These are phyloP conservation scores for Brenthis hecate DNA, from an alignment of 2,888 invertebrate species.

Conservation along the genomic window DNA sequence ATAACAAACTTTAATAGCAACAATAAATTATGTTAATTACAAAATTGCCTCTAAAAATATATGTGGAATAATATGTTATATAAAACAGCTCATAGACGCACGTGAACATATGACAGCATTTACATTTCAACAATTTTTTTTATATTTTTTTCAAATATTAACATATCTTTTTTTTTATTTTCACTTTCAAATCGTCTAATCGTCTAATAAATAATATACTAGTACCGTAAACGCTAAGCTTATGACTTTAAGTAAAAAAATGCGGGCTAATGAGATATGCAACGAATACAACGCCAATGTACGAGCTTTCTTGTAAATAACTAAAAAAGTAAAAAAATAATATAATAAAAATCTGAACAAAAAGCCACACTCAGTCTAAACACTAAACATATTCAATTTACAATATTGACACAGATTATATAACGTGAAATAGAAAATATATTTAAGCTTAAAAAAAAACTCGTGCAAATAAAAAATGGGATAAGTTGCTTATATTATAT, in stretches of 20 bases:
- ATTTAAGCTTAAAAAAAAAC: too few species aligned
- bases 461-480: too few species aligned
- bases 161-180: neutral
- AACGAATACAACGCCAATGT: neutral
- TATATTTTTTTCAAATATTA: neutral
- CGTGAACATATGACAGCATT: neutral
- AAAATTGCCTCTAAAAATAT: conserved; percentile 57
- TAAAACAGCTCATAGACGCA: neutral
- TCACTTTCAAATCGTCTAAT: too few species aligned
- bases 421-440: too few species aligned
- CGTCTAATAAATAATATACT: too few species aligned
- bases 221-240: conserved; percentile 7
- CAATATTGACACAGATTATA: too few species aligned
- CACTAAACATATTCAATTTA: too few species aligned
- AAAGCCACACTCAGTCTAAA: neutral
- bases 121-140: neutral
- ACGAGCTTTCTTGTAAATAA: conserved; percentile 1
- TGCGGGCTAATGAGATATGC: conserved; percentile 23
- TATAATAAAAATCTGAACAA: conserved; percentile 4
- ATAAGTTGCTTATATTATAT: too few species aligned
- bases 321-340: neutral
- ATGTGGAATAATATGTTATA: conserved; percentile 37
- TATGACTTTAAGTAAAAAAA: conserved; percentile 17
- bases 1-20: conserved; percentile 56
- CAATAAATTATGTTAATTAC: conserved; percentile 56